A percentile compares a stretch with the other conserved stretches of the same genome.
These are phyloP conservation scores for Frankliniella intonsa DNA, from an alignment of 2,888 invertebrate species.

Conservation along the genomic window DNA sequence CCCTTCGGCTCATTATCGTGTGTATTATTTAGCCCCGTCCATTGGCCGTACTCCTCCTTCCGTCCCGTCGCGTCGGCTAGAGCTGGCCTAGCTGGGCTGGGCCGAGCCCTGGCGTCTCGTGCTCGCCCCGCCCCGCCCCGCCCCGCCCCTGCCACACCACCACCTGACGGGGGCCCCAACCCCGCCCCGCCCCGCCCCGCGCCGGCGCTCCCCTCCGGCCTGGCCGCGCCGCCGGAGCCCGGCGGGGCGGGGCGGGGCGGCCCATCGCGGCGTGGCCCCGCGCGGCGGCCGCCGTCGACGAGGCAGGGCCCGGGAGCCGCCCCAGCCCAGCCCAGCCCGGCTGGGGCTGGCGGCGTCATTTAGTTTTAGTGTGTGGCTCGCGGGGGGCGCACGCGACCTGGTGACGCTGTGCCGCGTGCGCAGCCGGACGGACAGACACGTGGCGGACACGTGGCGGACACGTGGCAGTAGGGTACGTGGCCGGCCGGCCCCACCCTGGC, in stretches of 20 bases:
- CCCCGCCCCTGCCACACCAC: not conserved
- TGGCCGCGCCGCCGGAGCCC: not conserved
- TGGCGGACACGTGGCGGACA: too few species aligned
- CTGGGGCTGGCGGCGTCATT: not conserved
- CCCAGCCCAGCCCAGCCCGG: not conserved
- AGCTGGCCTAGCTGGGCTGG: too few species aligned
- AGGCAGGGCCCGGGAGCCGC: not conserved
- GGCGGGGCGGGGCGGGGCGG: not conserved
- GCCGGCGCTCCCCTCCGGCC: not conserved
- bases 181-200: slow-evolving; percentile 4
- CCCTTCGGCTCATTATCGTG: not conserved
- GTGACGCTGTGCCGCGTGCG: not conserved
- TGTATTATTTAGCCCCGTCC: too few species aligned
- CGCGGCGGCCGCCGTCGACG: not conserved
- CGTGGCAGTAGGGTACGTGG: too few species aligned
- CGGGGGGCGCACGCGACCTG: not conserved
- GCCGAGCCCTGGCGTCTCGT: too few species aligned
- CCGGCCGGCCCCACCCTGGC: too few species aligned
- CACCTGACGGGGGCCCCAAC: not conserved
- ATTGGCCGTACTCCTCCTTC: too few species aligned
- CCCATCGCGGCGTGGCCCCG: not conserved
- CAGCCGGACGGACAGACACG: too few species aligned
- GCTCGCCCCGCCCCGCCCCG: not conserved
- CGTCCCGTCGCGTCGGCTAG: too few species aligned
- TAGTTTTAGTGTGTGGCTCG: not conserved